Evolutionary conservation across 2,888 invertebrate species (phyloP).

Genomic region (Leucophenga montana): DNA sequence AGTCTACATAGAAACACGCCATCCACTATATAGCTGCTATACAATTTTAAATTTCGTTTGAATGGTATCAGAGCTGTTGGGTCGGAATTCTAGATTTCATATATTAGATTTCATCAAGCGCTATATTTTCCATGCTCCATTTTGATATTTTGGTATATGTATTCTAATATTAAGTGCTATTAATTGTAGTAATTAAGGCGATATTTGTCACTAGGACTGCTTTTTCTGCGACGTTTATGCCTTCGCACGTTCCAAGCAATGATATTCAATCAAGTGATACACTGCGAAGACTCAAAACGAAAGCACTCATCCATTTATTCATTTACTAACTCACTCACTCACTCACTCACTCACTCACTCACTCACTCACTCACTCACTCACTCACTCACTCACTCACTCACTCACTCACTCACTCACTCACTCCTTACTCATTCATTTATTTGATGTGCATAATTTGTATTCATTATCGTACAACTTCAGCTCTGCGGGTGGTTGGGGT

Average conservation of each 20-base stretch:
- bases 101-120: no score
- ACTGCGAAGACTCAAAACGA: not conserved
- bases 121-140: no score
- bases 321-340: no score
- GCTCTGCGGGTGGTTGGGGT: not conserved
- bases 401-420: not conserved
- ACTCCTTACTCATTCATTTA: not conserved
- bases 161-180: no score
- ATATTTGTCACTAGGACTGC: not conserved
- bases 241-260: not conserved
- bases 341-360: not conserved
- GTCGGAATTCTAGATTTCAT: no score
- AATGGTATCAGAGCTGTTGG: no score
- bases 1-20: no score
- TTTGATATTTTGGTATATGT: no score
- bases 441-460: conserved; percentile 41
- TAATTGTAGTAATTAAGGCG: not conserved
- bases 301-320: not conserved
- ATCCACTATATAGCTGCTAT: no score
- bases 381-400: not conserved
- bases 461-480: conserved; percentile 34
- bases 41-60: no score
- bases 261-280: conserved; percentile 1
- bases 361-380: not conserved
- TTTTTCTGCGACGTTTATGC: not conserved